These are phyloP conservation scores for Lucilia cuprina DNA, from an alignment of 1,140 invertebrate genomes.

Conservation along the genomic window DNA sequence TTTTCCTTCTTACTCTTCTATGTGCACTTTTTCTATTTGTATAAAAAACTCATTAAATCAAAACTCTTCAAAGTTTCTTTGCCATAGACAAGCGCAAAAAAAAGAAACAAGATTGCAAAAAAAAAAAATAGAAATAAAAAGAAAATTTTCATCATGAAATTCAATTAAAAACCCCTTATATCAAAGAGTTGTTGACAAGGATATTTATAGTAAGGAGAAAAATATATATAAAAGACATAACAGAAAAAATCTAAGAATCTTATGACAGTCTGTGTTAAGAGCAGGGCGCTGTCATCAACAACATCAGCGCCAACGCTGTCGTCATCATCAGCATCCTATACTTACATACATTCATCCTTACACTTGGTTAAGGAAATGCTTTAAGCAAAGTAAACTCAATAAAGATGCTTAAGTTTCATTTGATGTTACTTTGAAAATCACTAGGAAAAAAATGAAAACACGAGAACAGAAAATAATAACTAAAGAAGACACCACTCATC, in stretches of 20 bases:
- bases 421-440: conserved; percentile 16
- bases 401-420: conserved; percentile 34
- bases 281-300: background rate
- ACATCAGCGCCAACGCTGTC: too few relatives aligned
- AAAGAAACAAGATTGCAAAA: background rate
- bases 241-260: background rate
- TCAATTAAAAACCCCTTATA: conserved; percentile 29
- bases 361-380: conserved; percentile 8
- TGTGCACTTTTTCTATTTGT: background rate
- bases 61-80: conserved; percentile 32
- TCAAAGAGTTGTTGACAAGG: conserved; percentile 30
- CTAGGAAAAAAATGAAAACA: background rate
- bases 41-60: conserved; percentile 33
- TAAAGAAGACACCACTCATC: background rate
- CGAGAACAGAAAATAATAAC: background rate
- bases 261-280: conserved; percentile 16
- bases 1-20: background rate
- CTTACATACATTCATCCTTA: background rate
- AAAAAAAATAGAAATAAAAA: conserved; percentile 16
- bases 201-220: background rate
- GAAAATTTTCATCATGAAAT: conserved; percentile 30
- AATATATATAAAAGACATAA: background rate
- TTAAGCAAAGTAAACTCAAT: conserved; percentile 34
- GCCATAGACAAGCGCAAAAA: background rate
- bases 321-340: background rate